Conservation (phyloP, 37 sponge, comb jelly and placozoan species). For the Agelas oroides region DNA sequence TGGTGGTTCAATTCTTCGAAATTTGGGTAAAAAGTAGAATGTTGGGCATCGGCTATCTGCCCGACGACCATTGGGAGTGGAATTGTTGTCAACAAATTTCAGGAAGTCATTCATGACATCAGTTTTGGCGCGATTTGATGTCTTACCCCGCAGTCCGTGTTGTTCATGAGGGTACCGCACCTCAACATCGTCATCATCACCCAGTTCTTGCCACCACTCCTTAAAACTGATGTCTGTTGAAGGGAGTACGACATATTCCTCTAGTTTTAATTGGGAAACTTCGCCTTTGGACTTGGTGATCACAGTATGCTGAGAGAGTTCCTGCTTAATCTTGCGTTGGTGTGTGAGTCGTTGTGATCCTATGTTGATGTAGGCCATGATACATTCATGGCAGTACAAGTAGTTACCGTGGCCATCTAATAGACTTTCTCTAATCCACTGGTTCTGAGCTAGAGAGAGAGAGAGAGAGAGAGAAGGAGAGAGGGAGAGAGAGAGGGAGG, state of each 20-base stretch:
- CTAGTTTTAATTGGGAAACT: neutral
- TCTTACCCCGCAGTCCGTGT: slow-evolving; percentile 13
- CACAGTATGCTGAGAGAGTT: neutral
- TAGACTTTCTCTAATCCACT: slow-evolving; percentile 25
- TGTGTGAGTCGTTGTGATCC: slow-evolving; percentile 6
- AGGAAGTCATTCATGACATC: slow-evolving; percentile 9
- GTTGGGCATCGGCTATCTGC: slow-evolving; percentile 6
- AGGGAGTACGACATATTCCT: slow-evolving; percentile 1
- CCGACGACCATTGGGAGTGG: slow-evolving; percentile 37
- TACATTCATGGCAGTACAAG: slow-evolving; percentile 26
- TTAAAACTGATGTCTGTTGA: neutral
- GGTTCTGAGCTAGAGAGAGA: slow-evolving; percentile 27
- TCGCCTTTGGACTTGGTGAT: slow-evolving; percentile 10
- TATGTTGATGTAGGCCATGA: neutral
- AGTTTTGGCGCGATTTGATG: slow-evolving; percentile 20
- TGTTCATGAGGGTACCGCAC: slow-evolving; percentile 2
- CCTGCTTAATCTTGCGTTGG: slow-evolving; percentile 24
- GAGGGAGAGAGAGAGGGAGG: too few relatives aligned
- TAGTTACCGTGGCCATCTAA: slow-evolving; percentile 45
- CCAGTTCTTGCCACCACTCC: slow-evolving; percentile 1
- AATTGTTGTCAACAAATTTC: slow-evolving; percentile 21
- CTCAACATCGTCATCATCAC: neutral
- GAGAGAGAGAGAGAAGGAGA: neutral
- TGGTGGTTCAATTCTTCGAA: slow-evolving; percentile 9
- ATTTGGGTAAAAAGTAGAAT: slow-evolving; percentile 38